A percentile compares a stretch with the other conserved stretches of the same genome.
phyloP scores from a whole-genome alignment of 2,113 vertebrate genomes.

The Petrocephalus microphthalmus region DNA sequence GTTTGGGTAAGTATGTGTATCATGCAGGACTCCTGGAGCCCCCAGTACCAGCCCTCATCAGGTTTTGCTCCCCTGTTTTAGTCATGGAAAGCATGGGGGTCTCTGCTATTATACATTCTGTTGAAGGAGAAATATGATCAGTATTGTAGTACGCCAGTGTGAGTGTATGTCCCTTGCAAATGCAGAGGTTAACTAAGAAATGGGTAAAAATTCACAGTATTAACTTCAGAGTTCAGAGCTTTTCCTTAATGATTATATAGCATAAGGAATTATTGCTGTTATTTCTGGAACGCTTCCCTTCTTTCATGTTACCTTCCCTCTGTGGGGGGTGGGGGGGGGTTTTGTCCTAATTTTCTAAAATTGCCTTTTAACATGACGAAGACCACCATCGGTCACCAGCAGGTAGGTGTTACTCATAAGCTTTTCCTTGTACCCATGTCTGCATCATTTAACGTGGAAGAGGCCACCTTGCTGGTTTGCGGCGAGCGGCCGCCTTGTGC shows the following conservation, averaged over 20 bases:
- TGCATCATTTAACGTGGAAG: constrained; percentile 22
- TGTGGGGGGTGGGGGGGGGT: constrained; percentile 7
- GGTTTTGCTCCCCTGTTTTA: neutral
- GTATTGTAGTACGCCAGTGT: neutral
- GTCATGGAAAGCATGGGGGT: neutral
- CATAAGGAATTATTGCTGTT: neutral
- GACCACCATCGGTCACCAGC: constrained; percentile 36
- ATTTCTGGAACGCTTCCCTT: neutral
- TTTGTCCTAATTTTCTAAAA: constrained; percentile 29
- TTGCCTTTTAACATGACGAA: constrained; percentile 29
- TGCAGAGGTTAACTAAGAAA: neutral
- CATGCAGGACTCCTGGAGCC: neutral
- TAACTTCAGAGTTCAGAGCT: neutral
- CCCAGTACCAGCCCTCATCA: neutral
- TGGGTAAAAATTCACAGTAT: neutral
- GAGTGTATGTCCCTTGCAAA: neutral
- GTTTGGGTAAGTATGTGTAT: neutral
- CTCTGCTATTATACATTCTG: neutral
- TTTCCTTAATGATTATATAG: neutral
- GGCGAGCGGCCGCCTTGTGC: neutral
- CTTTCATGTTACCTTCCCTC: neutral
- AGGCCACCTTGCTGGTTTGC: neutral
- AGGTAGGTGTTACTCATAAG: constrained; percentile 58
- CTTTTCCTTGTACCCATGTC: constrained; percentile 30
- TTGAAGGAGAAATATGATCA: neutral